Evolutionary conservation across 2,888 invertebrate genomes (phyloP).

Genomic region (Marronus borbonicus): DNA sequence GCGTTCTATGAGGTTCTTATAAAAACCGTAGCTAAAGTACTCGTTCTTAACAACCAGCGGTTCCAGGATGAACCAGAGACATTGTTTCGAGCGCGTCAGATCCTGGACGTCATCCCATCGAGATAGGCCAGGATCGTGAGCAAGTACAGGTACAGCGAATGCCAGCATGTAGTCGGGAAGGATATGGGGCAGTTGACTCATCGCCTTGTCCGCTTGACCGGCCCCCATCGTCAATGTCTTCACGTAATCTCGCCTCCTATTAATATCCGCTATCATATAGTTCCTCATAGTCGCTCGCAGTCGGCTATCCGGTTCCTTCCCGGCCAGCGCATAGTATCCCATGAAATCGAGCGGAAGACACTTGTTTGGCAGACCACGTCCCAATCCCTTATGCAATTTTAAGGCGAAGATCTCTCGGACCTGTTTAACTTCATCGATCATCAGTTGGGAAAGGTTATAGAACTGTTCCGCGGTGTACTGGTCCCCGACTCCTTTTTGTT

Average conservation of each 20-base stretch:
- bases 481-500: constrained; percentile 96
- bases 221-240: constrained; percentile 85
- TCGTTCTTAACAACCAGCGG: constrained; percentile 95
- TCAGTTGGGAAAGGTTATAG: constrained; percentile 92
- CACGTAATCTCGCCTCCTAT: constrained; percentile 91
- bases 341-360: constrained; percentile 97
- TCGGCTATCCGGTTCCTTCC: constrained; percentile 89
- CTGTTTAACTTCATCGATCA: constrained; percentile 89
- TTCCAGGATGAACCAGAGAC: constrained; percentile 95
- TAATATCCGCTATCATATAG: constrained; percentile 91
- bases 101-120: constrained; percentile 84
- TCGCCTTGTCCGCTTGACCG: constrained; percentile 77
- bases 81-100: constrained; percentile 85
- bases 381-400: constrained; percentile 94
- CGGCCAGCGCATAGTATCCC: constrained; percentile 94
- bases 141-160: constrained; percentile 95
- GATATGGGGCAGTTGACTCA: constrained; percentile 87
- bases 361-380: constrained; percentile 88
- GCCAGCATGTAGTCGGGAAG: constrained; percentile 98
- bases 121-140: constrained; percentile 92
- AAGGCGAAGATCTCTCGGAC: constrained; percentile 90
- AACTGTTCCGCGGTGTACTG: constrained; percentile 96
- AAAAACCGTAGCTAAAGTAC: constrained; percentile 95
- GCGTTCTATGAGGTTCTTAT: constrained; percentile 92
- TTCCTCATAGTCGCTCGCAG: constrained; percentile 80